Conservation (phyloP, 2,113 vertebrate genomes). For the Dissostichus mawsoni region DNA sequence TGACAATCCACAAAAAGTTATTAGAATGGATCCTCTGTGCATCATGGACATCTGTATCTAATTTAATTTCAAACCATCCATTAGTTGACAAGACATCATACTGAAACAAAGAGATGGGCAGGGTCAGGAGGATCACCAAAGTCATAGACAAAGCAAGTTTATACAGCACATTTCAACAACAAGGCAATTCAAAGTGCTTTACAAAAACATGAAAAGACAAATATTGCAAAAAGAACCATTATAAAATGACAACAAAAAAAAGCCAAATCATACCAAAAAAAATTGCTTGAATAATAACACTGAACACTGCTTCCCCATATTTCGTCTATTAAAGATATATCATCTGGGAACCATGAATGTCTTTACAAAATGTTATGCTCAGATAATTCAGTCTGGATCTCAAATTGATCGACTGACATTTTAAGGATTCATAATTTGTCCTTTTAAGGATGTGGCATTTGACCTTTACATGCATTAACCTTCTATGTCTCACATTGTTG, state of each 20-base stretch:
- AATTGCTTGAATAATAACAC: no score
- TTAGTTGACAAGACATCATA: neutral
- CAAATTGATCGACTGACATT: neutral
- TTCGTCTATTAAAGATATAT: neutral
- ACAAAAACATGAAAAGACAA: no score
- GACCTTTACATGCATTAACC: neutral
- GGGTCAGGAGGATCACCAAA: no score
- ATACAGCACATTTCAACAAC: no score
- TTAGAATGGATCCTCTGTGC: neutral
- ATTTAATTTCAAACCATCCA: neutral
- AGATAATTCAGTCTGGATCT: neutral
- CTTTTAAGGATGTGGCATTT: neutral
- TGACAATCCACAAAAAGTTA: neutral
- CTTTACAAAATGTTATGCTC: neutral
- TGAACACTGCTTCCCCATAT: no score
- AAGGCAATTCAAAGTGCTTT: no score
- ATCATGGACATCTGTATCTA: neutral
- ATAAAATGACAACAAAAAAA: no score
- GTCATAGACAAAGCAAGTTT: no score
- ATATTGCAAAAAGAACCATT: no score
- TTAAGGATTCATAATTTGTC: neutral
- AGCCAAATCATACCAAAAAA: no score
- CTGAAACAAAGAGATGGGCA: neutral
- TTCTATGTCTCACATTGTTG: neutral
- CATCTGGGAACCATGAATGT: neutral